These are phyloP conservation scores for Drosophila albomicans DNA, from an alignment of 1,140 invertebrate genomes.

Conservation along the genomic window DNA sequence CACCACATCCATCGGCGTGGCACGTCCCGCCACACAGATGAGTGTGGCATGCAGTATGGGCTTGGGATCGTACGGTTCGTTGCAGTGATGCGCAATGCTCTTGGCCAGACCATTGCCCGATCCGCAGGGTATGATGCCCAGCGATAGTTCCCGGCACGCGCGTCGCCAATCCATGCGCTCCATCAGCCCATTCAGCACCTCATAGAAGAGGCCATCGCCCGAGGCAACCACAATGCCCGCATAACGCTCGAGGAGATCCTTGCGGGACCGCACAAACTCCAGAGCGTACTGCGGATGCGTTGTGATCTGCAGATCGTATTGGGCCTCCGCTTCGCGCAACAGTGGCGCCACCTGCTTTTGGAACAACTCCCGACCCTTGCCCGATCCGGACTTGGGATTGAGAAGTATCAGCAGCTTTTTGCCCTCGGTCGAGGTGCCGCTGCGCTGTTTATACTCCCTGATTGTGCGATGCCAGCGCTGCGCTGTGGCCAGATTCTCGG, in stretches of 20 bases:
- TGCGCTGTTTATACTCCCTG: constrained; percentile 51
- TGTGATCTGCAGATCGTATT: constrained; percentile 95
- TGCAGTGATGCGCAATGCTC: constrained; percentile 91
- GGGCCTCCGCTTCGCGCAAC: constrained; percentile 93
- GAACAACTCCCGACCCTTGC: constrained; percentile 93
- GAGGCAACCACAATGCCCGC: constrained; percentile 93
- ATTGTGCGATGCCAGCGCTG: constrained; percentile 90
- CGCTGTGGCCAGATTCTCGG: constrained; percentile 92
- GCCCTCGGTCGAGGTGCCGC: neutral
- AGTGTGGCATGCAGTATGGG: constrained; percentile 92
- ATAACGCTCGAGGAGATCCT: constrained; percentile 90
- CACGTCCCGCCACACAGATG: constrained; percentile 91
- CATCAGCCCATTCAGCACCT: constrained; percentile 96
- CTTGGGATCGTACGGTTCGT: constrained; percentile 93
- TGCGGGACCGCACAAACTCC: constrained; percentile 91
- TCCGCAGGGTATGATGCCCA: constrained; percentile 96
- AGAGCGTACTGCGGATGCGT: constrained; percentile 94
- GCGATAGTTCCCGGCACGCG: constrained; percentile 90
- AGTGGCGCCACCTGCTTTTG: constrained; percentile 93
- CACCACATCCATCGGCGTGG: constrained; percentile 94
- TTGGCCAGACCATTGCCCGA: constrained; percentile 97
- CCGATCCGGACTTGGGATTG: constrained; percentile 97
- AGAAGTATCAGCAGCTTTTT: constrained; percentile 90
- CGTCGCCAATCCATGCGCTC: constrained; percentile 93
- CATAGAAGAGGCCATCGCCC: constrained; percentile 97